Percentiles rank a stretch among this genome's conserved stretches.
Evolutionary conservation across 2,113 vertebrate genomes (phyloP).

Genomic region (Eolophus roseicapilla): DNA sequence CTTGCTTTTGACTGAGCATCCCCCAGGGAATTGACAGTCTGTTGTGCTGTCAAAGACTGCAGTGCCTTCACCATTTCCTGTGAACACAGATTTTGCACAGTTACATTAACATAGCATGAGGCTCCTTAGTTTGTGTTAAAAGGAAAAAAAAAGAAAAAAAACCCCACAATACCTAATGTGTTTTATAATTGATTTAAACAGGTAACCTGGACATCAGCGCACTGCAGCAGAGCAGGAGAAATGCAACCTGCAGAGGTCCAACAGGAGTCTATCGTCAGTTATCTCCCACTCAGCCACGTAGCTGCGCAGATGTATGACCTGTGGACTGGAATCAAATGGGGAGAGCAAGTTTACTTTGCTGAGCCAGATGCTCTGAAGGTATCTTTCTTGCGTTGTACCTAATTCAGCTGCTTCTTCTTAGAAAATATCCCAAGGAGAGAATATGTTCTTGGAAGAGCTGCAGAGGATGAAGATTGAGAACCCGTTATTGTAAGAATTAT

Average conservation of each 20-base stretch:
- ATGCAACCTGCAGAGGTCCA: constrained; percentile 82
- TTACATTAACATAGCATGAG: neutral
- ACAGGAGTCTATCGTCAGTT: constrained; percentile 87
- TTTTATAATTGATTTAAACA: constrained; percentile 44
- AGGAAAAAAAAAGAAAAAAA: neutral
- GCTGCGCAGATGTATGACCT: constrained; percentile 89
- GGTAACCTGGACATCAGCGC: constrained; percentile 87
- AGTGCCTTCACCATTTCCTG: neutral
- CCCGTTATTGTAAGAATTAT: neutral
- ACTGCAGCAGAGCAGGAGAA: constrained; percentile 78
- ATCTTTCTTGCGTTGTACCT: neutral
- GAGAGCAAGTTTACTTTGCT: constrained; percentile 86
- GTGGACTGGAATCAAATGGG: constrained; percentile 88
- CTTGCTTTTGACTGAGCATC: neutral
- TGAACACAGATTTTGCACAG: neutral
- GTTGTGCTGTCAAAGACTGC: neutral
- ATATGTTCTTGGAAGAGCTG: neutral
- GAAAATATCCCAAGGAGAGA: neutral
- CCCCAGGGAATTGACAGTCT: neutral
- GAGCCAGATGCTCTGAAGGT: constrained; percentile 91
- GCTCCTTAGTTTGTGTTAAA: neutral
- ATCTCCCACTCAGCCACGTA: constrained; percentile 89
- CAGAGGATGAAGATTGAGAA: neutral
- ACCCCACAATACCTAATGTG: neutral
- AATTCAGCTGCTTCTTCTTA: neutral